Evolutionary conservation across 2,888 invertebrate genomes (phyloP).

Genomic region (Thecocarcelia acutangulata): DNA sequence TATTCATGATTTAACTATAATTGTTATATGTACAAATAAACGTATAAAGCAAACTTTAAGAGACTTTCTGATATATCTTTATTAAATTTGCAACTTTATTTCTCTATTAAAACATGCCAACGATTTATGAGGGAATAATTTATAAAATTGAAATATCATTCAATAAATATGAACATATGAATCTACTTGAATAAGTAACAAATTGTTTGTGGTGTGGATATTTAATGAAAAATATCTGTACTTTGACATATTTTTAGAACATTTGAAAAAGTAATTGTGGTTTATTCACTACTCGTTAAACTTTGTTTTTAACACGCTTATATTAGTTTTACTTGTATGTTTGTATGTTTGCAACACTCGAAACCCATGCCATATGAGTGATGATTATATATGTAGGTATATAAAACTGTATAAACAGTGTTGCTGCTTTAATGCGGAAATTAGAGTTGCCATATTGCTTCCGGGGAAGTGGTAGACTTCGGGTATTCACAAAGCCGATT

Average conservation of each 20-base stretch:
- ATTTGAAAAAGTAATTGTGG: slow-evolving; percentile 13
- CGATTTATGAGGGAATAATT: slow-evolving; percentile 13
- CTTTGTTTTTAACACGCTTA: too few species aligned
- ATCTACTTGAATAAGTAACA: too few species aligned
- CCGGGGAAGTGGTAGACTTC: too few species aligned
- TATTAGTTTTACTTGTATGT: too few species aligned
- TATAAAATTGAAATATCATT: neutral
- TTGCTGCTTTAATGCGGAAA: too few species aligned
- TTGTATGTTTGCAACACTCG: too few species aligned
- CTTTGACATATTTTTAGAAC: slow-evolving; percentile 15
- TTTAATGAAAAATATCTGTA: neutral
- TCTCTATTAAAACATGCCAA: neutral
- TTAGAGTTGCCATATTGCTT: too few species aligned
- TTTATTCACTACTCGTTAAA: neutral
- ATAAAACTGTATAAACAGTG: too few species aligned
- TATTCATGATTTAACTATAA: neutral
- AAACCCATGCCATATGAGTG: too few species aligned
- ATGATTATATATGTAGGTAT: too few species aligned
- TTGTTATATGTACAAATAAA: too few species aligned
- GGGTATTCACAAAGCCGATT: too few species aligned
- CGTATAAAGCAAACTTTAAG: neutral
- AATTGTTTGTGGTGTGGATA: neutral
- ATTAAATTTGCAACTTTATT: neutral
- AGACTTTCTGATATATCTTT: neutral
- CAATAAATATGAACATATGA: neutral